A percentile compares a stretch with the other conserved stretches of the same genome.
Evolutionary conservation across 1,140 invertebrate species (phyloP).

Genomic region (Dysdera silvatica): DNA sequence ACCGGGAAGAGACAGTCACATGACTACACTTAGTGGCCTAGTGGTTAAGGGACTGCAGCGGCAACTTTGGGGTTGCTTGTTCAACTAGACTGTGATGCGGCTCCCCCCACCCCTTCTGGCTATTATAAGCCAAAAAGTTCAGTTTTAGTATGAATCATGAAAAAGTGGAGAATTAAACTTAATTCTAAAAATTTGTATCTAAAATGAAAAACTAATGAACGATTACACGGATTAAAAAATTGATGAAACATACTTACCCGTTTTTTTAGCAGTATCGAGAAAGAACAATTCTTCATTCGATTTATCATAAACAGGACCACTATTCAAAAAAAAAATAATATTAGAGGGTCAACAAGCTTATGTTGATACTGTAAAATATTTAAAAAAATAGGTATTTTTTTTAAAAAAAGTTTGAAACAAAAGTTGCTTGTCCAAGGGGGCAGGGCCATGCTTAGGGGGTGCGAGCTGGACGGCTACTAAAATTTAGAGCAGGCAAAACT

Average conservation of each 20-base stretch:
- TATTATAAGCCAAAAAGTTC: too few species aligned
- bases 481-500: too few species aligned
- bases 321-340: slow-evolving; percentile 1
- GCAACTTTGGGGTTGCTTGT: too few species aligned
- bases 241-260: slow-evolving; percentile 6
- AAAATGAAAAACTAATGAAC: not conserved
- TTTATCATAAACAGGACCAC: slow-evolving; percentile 15
- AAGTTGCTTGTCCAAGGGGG: too few species aligned
- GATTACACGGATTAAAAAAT: not conserved
- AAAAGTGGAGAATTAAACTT: not conserved
- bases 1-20: too few species aligned
- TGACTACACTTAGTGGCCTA: too few species aligned
- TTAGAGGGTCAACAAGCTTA: not conserved
- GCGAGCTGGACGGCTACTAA: too few species aligned
- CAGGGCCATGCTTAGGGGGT: too few species aligned
- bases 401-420: too few species aligned
- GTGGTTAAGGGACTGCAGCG: too few species aligned
- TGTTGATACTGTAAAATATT: not conserved
- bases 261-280: slow-evolving; percentile 17
- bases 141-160: not conserved
- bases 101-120: too few species aligned
- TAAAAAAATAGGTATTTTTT: slow-evolving; percentile 7
- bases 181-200: not conserved
- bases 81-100: too few species aligned
- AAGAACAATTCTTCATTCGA: slow-evolving; percentile 21